Evolutionary conservation across 2,888 invertebrate species (phyloP), one percentile per base, ranked within the genome.

Genomic region (Sesamia inferens): DNA sequence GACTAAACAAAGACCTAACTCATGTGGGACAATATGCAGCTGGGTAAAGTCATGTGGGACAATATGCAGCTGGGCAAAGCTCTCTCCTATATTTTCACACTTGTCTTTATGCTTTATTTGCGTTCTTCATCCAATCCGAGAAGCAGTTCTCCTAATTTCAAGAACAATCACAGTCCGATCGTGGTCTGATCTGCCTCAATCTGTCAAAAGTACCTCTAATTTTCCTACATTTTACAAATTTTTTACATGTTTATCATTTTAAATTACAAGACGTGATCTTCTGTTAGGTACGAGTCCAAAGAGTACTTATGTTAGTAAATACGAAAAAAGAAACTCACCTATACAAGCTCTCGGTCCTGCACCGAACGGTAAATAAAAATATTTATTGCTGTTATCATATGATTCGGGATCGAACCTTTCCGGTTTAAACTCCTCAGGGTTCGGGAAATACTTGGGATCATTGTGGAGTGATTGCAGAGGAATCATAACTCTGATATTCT

Each of bases 281-380:
- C 39, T 39, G 39, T 39, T 39, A 51, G 51, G 19, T 19, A 19
- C 51, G 51, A 51, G 10, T 51, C 10, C 4, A 51, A 51, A 51
- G 10, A 19, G 51, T 51, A 51, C 19, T 51, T n/a, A 11, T 10
- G 51, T 54, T 54, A n/a, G 10, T 54, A 54, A 54, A 54, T n/a
- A 54, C n/a, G 0, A 11, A n/a, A 51, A 19, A 8, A 10, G 4
- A 19, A 19, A 10, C 51, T n/a, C n/a, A n/a, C 85, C 88, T 59
- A 88, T 81, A 72, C 88, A 88, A 19, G 82, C 78, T 68, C 88
- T 76, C 0, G 87, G 87, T 14, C 88, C 88, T 6, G 76, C 78
- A 16, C 87, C 87, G 6, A 87, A 87, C 10, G 87, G 88, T 54
- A 88, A 54, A 51, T 84, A 88, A 8, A 79, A 76, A 39, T 71